Conservation (phyloP, 2,888 invertebrate genomes). For the Lagria hirta region DNA sequence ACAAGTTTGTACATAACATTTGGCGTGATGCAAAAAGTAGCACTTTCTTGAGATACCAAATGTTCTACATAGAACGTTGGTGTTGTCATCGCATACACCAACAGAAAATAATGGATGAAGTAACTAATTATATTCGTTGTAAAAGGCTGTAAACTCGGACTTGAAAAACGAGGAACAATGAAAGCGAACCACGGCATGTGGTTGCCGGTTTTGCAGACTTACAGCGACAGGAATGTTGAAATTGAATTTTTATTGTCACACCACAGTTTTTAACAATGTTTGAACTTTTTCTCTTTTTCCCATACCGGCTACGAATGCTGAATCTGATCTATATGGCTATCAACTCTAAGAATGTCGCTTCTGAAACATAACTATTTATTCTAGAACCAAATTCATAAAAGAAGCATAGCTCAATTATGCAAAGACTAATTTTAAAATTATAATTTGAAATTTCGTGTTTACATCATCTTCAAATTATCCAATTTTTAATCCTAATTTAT, state of each 20-base stretch:
- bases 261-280: conserved; percentile 47
- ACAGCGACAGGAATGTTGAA: conserved; percentile 47
- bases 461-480: no score
- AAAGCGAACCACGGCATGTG: conserved; percentile 35
- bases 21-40: conserved; percentile 15
- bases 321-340: no score
- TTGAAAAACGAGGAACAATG: conserved; percentile 41
- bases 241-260: conserved; percentile 53
- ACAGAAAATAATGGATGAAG: conserved; percentile 47
- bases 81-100: conserved; percentile 22
- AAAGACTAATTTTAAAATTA: no score
- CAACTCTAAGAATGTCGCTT: no score
- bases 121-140: conserved; percentile 51
- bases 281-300: no score
- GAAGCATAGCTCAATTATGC: no score
- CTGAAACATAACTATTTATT: no score
- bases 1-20: conserved; percentile 13
- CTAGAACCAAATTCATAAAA: no score
- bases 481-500: no score
- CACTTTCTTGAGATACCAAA: conserved; percentile 10
- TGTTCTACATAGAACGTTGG: conserved; percentile 18
- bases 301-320: no score
- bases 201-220: conserved; percentile 32
- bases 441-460: no score
- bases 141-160: conserved; percentile 39